Base-by-base conservation (phyloP, 2,113 vertebrate species). In the Oreocharis arfaki region DNA sequence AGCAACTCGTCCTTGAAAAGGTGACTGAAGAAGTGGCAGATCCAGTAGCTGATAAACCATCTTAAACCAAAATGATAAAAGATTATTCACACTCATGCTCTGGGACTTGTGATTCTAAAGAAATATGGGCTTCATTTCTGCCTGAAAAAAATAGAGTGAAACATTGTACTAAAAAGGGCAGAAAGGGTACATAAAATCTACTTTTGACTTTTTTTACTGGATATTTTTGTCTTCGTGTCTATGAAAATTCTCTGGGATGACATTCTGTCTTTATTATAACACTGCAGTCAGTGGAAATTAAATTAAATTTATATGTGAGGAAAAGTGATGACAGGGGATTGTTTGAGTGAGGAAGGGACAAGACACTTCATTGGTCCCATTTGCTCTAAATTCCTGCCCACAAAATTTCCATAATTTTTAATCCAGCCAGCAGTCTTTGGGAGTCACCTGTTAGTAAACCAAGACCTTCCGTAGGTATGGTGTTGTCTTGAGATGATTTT, bases 11-110 rank as follows among this genome's bases (percentile, higher is more conserved):
- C 74, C 73, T 87, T 91, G 81, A 74, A 91, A 95, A 67, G 33
- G 42, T 90, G 84, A 84, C 84, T 91, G 87, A 92, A 96, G 87
- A 84, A 78, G 78, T 89, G 56, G 64, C 28, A 84, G 73, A 89
- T 89, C 20, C 73, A 91, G 77, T 89, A 96, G 87, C 91, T 87
- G 91, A 96, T 94, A 95, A 93, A 91, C 47, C 28, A 30, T 87
- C 76, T 88, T 92, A 85, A 75, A 47, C 39, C 0, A 1, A 80
- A 59, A 84, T 89, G 89, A 93, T 78, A 89, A 95, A 92, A 94
- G 81, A 59, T 89, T 69, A 89, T 61, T 93, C 33, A 67, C 84
- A 84, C 87, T 89, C 91, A 87, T 30, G 30, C 24, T 67, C 50
- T 75, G 35, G 37, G 26, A 55, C 60, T 82, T 42, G 33, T 28